Conservation (phyloP, 30 jellyfish, hydroid and myxozoan species). For the Mastigias papua region DNA sequence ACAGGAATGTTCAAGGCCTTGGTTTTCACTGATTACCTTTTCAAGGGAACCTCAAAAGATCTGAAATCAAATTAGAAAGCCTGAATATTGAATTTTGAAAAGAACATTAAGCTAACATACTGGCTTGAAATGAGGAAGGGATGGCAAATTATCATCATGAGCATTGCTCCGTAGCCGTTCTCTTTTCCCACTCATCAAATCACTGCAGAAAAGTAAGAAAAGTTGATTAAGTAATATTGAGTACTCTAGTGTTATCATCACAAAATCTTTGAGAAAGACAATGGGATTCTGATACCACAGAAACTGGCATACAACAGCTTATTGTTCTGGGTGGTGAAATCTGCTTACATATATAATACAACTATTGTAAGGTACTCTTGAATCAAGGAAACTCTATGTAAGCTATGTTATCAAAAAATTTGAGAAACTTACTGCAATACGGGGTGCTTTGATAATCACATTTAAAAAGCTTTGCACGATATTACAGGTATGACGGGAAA, state of each 20-base stretch:
- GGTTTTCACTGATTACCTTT: conserved; percentile 12
- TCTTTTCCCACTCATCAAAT: conserved; percentile 36
- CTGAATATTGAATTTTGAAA: conserved; percentile 40
- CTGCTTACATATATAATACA: not conserved
- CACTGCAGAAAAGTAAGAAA: too few relatives aligned
- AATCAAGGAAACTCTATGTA: not conserved
- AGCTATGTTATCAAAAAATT: not conserved
- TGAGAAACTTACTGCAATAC: not conserved
- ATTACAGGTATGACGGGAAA: too few relatives aligned
- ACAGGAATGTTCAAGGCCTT: conserved; percentile 55
- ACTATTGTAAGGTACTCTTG: conserved; percentile 5
- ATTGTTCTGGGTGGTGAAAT: not conserved
- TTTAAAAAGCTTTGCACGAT: too few relatives aligned
- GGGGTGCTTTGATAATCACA: not conserved
- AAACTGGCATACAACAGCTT: not conserved
- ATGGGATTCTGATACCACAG: not conserved
- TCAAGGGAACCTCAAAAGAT: conserved; percentile 44
- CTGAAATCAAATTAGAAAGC: conserved; percentile 66
- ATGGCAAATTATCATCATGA: conserved; percentile 81
- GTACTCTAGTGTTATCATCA: not conserved
- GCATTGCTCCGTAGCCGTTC: conserved; percentile 56
- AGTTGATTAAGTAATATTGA: too few relatives aligned
- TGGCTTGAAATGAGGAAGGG: conserved; percentile 86
- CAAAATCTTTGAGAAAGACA: not conserved
- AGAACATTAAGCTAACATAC: conserved; percentile 77